phyloP scores from a whole-genome alignment of 2,888 invertebrate genomes.

The Pyralis farinalis region DNA sequence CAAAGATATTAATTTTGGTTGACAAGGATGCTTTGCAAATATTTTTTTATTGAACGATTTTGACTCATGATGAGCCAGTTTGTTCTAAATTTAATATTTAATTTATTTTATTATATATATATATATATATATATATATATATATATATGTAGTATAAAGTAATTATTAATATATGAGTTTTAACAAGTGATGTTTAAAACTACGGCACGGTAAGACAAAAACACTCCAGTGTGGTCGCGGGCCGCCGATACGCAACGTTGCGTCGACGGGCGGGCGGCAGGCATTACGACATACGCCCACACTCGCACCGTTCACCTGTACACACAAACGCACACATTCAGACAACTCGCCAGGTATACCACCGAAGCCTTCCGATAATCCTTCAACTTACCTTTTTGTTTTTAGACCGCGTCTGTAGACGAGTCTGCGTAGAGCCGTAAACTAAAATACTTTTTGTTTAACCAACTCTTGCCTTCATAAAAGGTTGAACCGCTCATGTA shows the following conservation, averaged over 20 bases:
- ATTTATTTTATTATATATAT: too few species aligned
- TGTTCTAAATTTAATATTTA: too few species aligned
- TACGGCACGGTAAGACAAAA: background rate
- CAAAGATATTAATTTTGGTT: too few species aligned
- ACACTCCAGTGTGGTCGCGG: slow-evolving; percentile 41
- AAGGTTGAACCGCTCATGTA: slow-evolving; percentile 19
- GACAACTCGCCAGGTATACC: slow-evolving; percentile 47
- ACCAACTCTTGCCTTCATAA: slow-evolving; percentile 16
- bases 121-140: too few species aligned
- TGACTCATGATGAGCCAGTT: too few species aligned
- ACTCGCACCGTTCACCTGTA: slow-evolving; percentile 30
- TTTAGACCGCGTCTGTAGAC: slow-evolving; percentile 21
- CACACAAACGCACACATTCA: slow-evolving; percentile 28
- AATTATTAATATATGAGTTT: too few species aligned
- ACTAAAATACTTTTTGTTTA: slow-evolving; percentile 13
- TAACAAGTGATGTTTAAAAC: too few species aligned
- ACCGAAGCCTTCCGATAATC: slow-evolving; percentile 49
- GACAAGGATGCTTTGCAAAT: too few species aligned
- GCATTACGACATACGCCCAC: slow-evolving; percentile 69
- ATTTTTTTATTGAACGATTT: too few species aligned
- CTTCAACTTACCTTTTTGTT: slow-evolving; percentile 30
- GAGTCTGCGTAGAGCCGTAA: slow-evolving; percentile 8
- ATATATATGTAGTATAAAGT: too few species aligned
- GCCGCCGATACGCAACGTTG: slow-evolving; percentile 56
- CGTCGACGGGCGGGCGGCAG: slow-evolving; percentile 42